phyloP scores from a whole-genome alignment of 2,113 vertebrate species.

The Copsychus sechellarum region DNA sequence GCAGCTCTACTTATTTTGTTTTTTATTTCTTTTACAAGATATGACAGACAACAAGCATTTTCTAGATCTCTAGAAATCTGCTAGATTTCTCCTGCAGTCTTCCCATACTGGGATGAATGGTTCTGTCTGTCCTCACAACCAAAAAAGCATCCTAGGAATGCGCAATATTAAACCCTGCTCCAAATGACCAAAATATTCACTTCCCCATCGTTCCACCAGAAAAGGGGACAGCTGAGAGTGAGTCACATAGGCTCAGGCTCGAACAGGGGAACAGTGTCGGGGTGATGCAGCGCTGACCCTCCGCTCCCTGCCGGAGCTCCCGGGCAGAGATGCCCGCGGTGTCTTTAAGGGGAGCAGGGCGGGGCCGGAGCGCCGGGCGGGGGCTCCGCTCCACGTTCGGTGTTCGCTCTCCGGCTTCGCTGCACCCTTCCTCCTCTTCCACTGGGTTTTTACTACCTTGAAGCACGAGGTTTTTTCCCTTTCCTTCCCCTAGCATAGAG shows the following conservation, averaged over 20 bases:
- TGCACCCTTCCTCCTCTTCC: not conserved
- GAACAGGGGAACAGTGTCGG: not conserved
- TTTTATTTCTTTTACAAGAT: not conserved
- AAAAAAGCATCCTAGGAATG: constrained; percentile 53
- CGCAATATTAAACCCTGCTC: not conserved
- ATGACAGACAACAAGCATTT: not conserved
- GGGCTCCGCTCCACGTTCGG: not conserved
- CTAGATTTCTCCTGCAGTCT: not conserved
- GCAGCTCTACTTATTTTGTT: not conserved
- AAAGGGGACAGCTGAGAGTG: not conserved
- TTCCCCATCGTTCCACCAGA: not conserved
- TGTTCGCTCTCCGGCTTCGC: too few relatives aligned
- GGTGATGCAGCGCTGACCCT: not conserved
- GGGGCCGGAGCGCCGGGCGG: not conserved
- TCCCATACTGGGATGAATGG: constrained; percentile 20
- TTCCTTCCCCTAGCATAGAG: not conserved
- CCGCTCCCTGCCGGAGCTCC: not conserved
- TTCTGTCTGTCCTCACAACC: constrained; percentile 49
- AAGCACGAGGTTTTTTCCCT: not conserved
- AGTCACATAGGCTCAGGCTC: not conserved
- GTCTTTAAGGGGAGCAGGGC: not conserved
- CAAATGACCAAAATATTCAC: not conserved
- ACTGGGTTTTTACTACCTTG: not conserved
- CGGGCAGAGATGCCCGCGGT: not conserved
- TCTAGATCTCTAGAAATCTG: not conserved